A percentile compares a stretch with the other conserved stretches of the same genome.
phyloP scores from a whole-genome alignment of 1,140 invertebrate genomes.

The Saxidomus purpurata region DNA sequence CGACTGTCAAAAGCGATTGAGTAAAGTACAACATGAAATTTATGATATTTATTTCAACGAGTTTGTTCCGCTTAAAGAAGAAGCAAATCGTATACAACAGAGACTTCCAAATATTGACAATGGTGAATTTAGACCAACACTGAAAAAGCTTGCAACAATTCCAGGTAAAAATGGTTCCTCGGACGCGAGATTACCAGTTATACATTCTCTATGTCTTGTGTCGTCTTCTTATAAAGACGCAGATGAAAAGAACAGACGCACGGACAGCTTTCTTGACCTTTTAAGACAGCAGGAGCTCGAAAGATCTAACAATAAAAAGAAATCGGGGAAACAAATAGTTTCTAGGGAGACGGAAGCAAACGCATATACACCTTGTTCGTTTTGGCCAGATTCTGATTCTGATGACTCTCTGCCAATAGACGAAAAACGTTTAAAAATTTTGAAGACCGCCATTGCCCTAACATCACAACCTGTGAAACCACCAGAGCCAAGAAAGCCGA shows the following conservation, averaged over 20 bases:
- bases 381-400: conserved; percentile 41
- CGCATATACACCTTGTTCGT: neutral
- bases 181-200: neutral
- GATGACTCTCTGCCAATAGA: conserved; percentile 30
- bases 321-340: neutral
- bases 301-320: conserved; percentile 1
- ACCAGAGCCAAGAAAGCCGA: conserved; percentile 32
- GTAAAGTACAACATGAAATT: conserved; percentile 57
- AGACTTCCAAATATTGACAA: conserved; percentile 6
- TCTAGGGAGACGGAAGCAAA: neutral
- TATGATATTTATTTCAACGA: conserved; percentile 61
- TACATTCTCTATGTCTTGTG: neutral
- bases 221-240: conserved; percentile 5
- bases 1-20: conserved; percentile 37
- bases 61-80: conserved; percentile 51
- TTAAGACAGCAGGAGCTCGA: conserved; percentile 18
- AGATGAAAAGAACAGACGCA: neutral
- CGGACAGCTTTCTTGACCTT: conserved; percentile 14
- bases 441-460: conserved; percentile 49
- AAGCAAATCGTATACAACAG: conserved; percentile 31
- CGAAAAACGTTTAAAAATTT: conserved; percentile 55
- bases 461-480: conserved; percentile 49
- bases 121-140: conserved; percentile 1
- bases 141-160: conserved; percentile 26
- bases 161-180: neutral